Evolutionary conservation across 1,140 invertebrate genomes (phyloP), one percentile per base, ranked within the genome.

Genomic region (Hyles euphorbiae): DNA sequence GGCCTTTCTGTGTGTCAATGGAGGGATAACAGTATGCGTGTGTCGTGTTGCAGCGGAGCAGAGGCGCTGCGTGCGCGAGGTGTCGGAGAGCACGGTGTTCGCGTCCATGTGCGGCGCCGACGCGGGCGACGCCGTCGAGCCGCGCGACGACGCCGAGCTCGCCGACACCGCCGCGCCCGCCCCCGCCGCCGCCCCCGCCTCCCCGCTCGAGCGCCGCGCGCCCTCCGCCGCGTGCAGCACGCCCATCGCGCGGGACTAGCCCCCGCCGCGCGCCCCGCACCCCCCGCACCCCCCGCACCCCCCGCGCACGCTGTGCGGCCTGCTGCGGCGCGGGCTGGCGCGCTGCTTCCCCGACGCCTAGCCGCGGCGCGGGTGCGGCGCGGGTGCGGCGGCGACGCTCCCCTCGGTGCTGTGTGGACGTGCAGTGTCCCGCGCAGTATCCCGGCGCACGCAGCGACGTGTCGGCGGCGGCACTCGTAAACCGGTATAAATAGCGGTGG

Each of bases 51-150:
- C 79, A 87, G 84, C 77, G 53, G 81, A 81, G 66, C 84, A 87
- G 68, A 75, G 76, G 51, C 78, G 84, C 10, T 84, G 70, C 72
- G 84, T 87, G 58, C 80, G 75, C 63, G 84, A 86, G 71, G 83
- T 86, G 68, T 78, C 83, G 0, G 62, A 74, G 0, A 83, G 79
- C 71, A 70, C 55, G 48, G 77, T 82, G 67, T 79, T 84, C 69
- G 58, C 74, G 54, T 70, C 84, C 5, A 60, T 85, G 67, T 75
- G 79, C 66, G 72, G 6, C 44, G 58, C 5, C 36, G 36, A 40
- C 36, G 36, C 34, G 33, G 45, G n/a, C 32, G 53, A 10, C 10
- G 34, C 32, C 11, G 33, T 2, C 45, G 32, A 9, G 3, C 53
- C 45, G 52, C 51, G n/a, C 43, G 61, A 49, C 46, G 58, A 36